phyloP scores from a whole-genome alignment of 2,888 invertebrate genomes.

The Bimastos eiseni region DNA sequence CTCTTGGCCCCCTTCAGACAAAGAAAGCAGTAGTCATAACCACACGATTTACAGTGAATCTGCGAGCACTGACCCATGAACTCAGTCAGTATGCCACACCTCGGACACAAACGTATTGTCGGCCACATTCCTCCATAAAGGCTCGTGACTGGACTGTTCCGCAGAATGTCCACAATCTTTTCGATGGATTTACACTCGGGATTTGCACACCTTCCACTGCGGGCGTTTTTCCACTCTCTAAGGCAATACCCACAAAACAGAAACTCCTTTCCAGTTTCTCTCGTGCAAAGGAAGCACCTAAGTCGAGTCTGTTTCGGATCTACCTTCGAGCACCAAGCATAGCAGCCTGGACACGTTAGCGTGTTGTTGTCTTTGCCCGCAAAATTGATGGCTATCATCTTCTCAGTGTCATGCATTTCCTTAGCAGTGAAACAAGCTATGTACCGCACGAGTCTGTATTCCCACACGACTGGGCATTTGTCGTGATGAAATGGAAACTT shows the following conservation, averaged over 20 bases:
- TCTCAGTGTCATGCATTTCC: conserved; percentile 9
- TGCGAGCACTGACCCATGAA: conserved; percentile 2
- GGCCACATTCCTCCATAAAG: neutral
- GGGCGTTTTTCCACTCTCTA: neutral
- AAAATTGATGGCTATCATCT: neutral
- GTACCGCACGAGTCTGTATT: neutral
- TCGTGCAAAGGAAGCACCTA: neutral
- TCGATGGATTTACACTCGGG: neutral
- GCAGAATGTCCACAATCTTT: neutral
- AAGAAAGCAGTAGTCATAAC: neutral
- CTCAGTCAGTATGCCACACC: neutral
- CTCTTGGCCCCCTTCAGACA: neutral
- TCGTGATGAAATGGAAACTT: neutral
- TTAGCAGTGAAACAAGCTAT: neutral
- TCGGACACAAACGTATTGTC: neutral
- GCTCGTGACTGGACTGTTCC: neutral
- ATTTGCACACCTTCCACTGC: neutral
- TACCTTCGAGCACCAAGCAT: neutral
- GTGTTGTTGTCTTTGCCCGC: neutral
- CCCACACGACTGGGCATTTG: neutral
- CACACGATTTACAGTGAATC: neutral
- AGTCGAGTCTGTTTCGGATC: neutral
- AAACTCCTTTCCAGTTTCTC: neutral
- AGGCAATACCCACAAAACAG: neutral
- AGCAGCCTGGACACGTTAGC: neutral